Evolutionary conservation across 2,888 invertebrate genomes (phyloP).

Genomic region (Noctua janthe): DNA sequence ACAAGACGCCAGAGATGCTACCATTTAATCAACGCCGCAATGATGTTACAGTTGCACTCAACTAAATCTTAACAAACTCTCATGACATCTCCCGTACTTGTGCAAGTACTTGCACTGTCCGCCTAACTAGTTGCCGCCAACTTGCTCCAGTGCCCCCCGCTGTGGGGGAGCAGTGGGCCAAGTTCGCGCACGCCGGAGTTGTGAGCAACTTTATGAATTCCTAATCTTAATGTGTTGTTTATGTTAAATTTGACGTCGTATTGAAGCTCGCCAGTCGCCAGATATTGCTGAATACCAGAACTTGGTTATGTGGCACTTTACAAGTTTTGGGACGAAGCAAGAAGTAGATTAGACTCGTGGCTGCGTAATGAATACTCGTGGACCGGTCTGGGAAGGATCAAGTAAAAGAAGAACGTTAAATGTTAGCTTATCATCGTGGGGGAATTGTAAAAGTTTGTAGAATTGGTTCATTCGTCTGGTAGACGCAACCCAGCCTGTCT

Average conservation of each 20-base stretch:
- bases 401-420: slow-evolving; percentile 24
- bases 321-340: slow-evolving; percentile 51
- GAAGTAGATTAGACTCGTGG: slow-evolving; percentile 36
- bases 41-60: slow-evolving; percentile 30
- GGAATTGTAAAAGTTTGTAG: slow-evolving; percentile 37
- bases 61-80: slow-evolving; percentile 44
- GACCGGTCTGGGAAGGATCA: neutral
- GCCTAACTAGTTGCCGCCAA: slow-evolving; percentile 55
- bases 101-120: slow-evolving; percentile 41
- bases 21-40: slow-evolving; percentile 24
- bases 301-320: slow-evolving; percentile 38
- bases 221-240: slow-evolving; percentile 68
- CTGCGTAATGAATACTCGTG: slow-evolving; percentile 22
- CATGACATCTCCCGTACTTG: slow-evolving; percentile 37
- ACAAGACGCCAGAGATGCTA: neutral
- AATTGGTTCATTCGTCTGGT: slow-evolving; percentile 22
- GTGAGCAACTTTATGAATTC: slow-evolving; percentile 65
- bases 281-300: slow-evolving; percentile 51
- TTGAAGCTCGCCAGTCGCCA: slow-evolving; percentile 51
- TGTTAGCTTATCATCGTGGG: slow-evolving; percentile 34
- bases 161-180: slow-evolving; percentile 24
- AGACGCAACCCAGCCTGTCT: slow-evolving; percentile 9
- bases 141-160: slow-evolving; percentile 39
- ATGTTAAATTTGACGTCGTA: slow-evolving; percentile 64
- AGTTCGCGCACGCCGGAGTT: slow-evolving; percentile 53